These are phyloP conservation scores for Corynorhinus townsendii DNA, from an alignment of 2,113 vertebrate species.

Conservation along the genomic window DNA sequence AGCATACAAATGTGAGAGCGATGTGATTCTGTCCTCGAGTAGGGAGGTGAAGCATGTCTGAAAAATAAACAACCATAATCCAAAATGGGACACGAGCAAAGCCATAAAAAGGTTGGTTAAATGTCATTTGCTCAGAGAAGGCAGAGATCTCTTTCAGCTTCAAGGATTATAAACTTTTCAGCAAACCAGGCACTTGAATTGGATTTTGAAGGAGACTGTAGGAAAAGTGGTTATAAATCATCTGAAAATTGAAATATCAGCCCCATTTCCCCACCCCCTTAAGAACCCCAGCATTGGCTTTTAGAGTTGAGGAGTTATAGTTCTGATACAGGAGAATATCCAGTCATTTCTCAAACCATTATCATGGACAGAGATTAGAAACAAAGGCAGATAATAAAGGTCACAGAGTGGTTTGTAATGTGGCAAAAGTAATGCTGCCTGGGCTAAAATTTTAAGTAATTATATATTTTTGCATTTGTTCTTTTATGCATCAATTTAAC, in stretches of 20 bases:
- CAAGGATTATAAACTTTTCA: conserved; percentile 1
- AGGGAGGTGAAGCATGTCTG: neutral
- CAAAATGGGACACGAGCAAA: neutral
- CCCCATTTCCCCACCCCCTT: neutral
- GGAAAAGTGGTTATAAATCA: conserved; percentile 4
- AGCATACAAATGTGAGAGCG: neutral
- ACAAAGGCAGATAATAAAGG: neutral
- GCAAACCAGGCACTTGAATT: neutral
- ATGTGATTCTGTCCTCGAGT: neutral
- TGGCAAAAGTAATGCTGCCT: neutral
- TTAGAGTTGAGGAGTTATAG: neutral
- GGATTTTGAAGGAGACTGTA: neutral
- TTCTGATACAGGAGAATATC: neutral
- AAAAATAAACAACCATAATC: conserved; percentile 28
- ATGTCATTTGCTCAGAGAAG: conserved; percentile 3
- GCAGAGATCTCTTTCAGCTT: conserved; percentile 19
- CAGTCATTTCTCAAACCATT: neutral
- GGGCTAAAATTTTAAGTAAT: neutral
- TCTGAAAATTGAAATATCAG: neutral
- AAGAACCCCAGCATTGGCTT: neutral
- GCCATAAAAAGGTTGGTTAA: neutral
- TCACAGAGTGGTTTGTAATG: neutral
- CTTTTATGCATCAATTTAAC: neutral
- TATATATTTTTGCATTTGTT: neutral
- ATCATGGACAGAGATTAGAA: neutral